phyloP scores from a whole-genome alignment of 2,797 vertebrate genomes.

The Natrix natrix region DNA sequence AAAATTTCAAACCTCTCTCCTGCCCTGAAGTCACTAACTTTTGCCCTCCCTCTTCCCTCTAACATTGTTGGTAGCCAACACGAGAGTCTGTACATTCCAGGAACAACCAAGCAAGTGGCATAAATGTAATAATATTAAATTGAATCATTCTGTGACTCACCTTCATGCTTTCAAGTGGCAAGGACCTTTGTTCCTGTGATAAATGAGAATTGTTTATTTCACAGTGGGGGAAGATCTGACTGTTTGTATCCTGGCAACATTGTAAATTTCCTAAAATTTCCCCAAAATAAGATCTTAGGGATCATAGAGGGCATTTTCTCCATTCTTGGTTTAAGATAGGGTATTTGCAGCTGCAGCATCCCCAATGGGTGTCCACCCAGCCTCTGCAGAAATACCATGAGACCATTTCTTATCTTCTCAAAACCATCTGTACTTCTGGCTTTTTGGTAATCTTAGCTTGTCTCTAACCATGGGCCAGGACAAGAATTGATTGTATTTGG shows the following conservation, averaged over 20 bases:
- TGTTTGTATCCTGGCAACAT: background rate
- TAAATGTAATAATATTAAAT: background rate
- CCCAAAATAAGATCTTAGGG: background rate
- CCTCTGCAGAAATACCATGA: background rate
- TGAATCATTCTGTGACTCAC: background rate
- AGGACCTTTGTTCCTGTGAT: background rate
- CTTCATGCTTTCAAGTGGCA: background rate
- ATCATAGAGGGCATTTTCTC: background rate
- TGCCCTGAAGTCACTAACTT: background rate
- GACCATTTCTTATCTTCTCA: background rate
- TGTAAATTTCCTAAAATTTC: background rate
- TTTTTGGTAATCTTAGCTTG: background rate
- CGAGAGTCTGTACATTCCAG: background rate
- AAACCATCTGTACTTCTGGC: background rate
- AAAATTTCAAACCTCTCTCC: background rate
- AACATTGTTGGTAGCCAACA: background rate
- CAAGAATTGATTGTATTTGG: background rate
- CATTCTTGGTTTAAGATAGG: background rate
- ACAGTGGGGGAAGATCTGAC: background rate
- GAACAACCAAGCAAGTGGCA: background rate
- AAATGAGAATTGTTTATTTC: background rate
- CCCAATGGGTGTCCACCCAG: background rate
- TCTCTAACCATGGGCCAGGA: background rate
- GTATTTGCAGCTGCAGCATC: background rate
- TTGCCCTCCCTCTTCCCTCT: background rate